Base-by-base conservation (phyloP, 2,888 invertebrate genomes). In the Agonopterix heracliana region DNA sequence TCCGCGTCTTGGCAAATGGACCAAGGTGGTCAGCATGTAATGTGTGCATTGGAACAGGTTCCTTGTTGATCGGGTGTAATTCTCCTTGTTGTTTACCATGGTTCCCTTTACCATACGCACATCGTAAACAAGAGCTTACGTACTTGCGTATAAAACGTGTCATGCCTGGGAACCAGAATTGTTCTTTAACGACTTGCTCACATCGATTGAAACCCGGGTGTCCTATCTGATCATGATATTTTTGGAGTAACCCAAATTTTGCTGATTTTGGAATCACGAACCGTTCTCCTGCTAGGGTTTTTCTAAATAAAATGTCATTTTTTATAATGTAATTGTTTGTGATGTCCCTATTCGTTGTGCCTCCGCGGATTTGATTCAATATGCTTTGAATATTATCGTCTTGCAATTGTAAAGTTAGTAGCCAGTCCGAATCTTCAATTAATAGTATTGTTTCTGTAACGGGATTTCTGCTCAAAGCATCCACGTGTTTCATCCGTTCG, bases 161-260 rank as follows among this genome's bases (percentile, higher is more conserved):
- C 74, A 80, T 76, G 1, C 61, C 53, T 0, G 66, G 65, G 47
- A 81, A 80, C 74, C 75, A 81, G 56, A 75, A 83, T 17, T 63
- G 54, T 47, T 67, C 51, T 10, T 54, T 51, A 4, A 78, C 48
- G 34, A 56, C 51, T 12, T 60, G 44, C 4, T 75, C 26, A 1
- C 68, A 71, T 41, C 65, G 68, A 7, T 74, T n/a, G n/a, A n/a
- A n/a, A n/a, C n/a, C n/a, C n/a, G n/a, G n/a, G n/a, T n/a, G n/a
- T n/a, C n/a, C n/a, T n/a, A n/a, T n/a, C n/a, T n/a, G n/a, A n/a
- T n/a, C n/a, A n/a, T n/a, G n/a, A n/a, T n/a, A n/a, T n/a, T n/a
- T n/a, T n/a, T n/a, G n/a, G n/a, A n/a, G n/a, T n/a, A n/a, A n/a
- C n/a, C n/a, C n/a, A n/a, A n/a, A n/a, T n/a, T n/a, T n/a, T n/a